Evolutionary conservation across 2,888 invertebrate genomes (phyloP).

Genomic region (Melanotus villosus): DNA sequence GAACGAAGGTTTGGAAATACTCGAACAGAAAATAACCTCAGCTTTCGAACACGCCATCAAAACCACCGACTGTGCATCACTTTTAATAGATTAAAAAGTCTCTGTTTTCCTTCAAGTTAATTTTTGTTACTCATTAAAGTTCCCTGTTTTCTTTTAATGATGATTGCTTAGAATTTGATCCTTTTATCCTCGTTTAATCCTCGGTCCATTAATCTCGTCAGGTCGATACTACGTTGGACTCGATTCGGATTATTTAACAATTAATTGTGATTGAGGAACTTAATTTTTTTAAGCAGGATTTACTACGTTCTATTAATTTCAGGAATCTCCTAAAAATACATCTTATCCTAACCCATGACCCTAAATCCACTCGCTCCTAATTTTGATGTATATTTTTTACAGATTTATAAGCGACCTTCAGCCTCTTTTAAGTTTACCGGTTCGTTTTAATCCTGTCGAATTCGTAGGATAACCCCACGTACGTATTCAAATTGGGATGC

Average conservation of each 20-base stretch:
- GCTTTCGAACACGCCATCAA: conserved; percentile 59
- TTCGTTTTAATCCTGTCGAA: not conserved
- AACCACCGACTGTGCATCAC: conserved; percentile 50
- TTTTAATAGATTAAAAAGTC: conserved; percentile 25
- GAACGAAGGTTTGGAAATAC: conserved; percentile 54
- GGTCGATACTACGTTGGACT: too few relatives aligned
- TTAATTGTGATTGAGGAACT: too few relatives aligned
- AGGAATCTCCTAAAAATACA: too few relatives aligned
- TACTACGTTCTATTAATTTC: too few relatives aligned
- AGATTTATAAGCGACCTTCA: not conserved
- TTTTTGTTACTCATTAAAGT: too few relatives aligned
- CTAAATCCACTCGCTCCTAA: not conserved
- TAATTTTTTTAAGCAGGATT: too few relatives aligned
- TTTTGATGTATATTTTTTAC: not conserved
- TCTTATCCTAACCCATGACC: too few relatives aligned
- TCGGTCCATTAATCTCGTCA: too few relatives aligned
- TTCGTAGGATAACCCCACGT: not conserved
- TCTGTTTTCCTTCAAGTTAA: not conserved
- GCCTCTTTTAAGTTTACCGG: not conserved
- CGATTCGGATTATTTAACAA: too few relatives aligned
- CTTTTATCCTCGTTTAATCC: too few relatives aligned
- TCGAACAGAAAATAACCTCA: conserved; percentile 58
- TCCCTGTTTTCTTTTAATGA: too few relatives aligned
- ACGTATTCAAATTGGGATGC: conserved; percentile 7
- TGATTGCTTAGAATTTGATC: too few relatives aligned